A percentile compares a stretch with the other conserved stretches of the same genome.
Conservation (phyloP, 2,797 vertebrate species). For the Pempheris klunzingeri region DNA sequence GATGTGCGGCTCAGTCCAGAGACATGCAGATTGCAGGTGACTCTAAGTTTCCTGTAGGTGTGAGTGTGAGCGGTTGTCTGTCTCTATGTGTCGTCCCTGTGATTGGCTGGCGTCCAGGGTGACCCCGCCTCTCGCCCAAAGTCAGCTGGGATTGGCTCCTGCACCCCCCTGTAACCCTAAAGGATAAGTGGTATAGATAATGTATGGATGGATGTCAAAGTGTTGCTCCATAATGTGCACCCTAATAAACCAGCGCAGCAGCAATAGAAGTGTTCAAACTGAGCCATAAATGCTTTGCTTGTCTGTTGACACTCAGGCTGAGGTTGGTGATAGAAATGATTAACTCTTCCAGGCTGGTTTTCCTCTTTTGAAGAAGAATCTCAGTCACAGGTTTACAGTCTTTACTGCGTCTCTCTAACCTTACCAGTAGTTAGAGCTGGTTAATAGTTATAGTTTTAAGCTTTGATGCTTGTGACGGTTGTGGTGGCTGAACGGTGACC, state of each 20-base stretch:
- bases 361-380: conserved; percentile 12
- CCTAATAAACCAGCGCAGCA: background rate
- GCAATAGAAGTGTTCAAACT: background rate
- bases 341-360: conserved; percentile 38
- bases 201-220: no score
- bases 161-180: no score
- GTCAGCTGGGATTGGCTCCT: no score
- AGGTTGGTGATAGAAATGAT: conserved; percentile 54
- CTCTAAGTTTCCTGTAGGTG: no score
- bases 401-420: conserved; percentile 16
- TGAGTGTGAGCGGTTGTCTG: no score
- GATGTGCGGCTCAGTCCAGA: no score
- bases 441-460: background rate
- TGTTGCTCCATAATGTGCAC: background rate
- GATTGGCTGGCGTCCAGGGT: no score
- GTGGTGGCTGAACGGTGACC: conserved; percentile 18
- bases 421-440: background rate
- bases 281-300: background rate
- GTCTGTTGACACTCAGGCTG: background rate
- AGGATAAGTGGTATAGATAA: no score
- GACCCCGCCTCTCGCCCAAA: no score
- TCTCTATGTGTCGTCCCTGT: no score
- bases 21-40: no score
- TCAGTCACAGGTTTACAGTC: conserved; percentile 24
- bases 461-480: conserved; percentile 20